Evolutionary conservation across 2,888 invertebrate genomes (phyloP), one percentile per base, ranked within the genome.

Genomic region (Metalampra italica): DNA sequence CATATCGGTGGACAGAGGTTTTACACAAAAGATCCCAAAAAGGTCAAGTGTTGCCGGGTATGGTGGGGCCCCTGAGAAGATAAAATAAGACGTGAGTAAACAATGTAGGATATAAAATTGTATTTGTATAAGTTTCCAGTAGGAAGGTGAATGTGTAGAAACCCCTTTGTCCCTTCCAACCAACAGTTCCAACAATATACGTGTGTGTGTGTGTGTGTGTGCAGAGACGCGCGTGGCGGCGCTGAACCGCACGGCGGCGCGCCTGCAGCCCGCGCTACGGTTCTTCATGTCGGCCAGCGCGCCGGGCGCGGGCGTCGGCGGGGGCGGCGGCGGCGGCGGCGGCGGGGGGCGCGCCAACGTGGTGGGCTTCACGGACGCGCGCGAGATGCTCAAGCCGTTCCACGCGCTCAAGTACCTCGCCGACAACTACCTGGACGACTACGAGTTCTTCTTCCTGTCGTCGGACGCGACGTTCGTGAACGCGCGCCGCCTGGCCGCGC

Each of bases 401-500:
- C 96, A 97, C 72, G 93, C 95, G 14, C 90, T 98, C 41, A 97
- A 97, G 75, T 98, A 97, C 75, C 93, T 98, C 9, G 93, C 94
- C 0, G 97, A 97, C 64, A 96, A 96, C 75, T 97, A 95, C 82
- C 84, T 95, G 34, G 94, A 97, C 64, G 95, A 95, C 12, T 98
- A 95, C 79, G 97, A 98, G 80, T 98, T 96, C 87, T 98, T 97
- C 85, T 95, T 96, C 75, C 88, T 99, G 45, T 92, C 95, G 43
- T 94, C 95, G 40, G 98, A 98, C 79, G 91, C 91, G 7, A 94
- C 94, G 0, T 98, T 95, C 74, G 91, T 98, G 46, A 95, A 98
- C 76, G 95, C 94, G 0, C 92, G 95, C 42, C 92, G 92, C 47
- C 82, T 98, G 43, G 87, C 91, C 29, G 91, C 94, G 52, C 83